Evolutionary conservation across 1,140 invertebrate genomes (phyloP).

Genomic region (Papilio glaucus): DNA sequence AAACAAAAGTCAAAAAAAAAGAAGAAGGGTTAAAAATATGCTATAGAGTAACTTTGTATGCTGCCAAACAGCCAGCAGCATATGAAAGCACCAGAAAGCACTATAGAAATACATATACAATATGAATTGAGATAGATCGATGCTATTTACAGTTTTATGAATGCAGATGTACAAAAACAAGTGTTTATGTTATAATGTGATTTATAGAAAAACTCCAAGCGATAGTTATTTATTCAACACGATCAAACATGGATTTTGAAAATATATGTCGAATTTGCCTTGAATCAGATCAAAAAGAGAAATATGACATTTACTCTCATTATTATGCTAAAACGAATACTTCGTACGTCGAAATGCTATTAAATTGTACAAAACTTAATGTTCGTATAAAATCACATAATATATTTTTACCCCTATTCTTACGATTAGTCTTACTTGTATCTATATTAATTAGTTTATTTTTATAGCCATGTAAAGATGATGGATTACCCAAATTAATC

Average conservation of each 20-base stretch:
- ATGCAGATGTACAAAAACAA: not conserved
- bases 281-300: conserved; percentile 52
- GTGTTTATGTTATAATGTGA: conserved; percentile 10
- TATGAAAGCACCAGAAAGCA: no score
- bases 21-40: no score
- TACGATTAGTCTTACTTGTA: conserved; percentile 2
- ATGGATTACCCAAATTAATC: conserved; percentile 67
- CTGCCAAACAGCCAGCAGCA: no score
- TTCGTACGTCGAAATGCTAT: conserved; percentile 67
- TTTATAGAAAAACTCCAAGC: not conserved
- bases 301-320: conserved; percentile 67
- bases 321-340: conserved; percentile 66
- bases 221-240: conserved; percentile 18
- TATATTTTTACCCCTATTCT: not conserved
- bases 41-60: no score
- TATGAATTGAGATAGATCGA: not conserved
- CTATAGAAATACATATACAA: no score
- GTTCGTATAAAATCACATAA: conserved; percentile 49
- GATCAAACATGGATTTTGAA: conserved; percentile 59
- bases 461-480: conserved; percentile 61
- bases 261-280: conserved; percentile 71
- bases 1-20: conserved; percentile 10
- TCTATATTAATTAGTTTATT: conserved; percentile 27
- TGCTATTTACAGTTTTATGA: conserved; percentile 23
- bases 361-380: conserved; percentile 67